These are phyloP conservation scores for Leucophenga montana DNA, from an alignment of 2,888 invertebrate genomes.

Conservation along the genomic window DNA sequence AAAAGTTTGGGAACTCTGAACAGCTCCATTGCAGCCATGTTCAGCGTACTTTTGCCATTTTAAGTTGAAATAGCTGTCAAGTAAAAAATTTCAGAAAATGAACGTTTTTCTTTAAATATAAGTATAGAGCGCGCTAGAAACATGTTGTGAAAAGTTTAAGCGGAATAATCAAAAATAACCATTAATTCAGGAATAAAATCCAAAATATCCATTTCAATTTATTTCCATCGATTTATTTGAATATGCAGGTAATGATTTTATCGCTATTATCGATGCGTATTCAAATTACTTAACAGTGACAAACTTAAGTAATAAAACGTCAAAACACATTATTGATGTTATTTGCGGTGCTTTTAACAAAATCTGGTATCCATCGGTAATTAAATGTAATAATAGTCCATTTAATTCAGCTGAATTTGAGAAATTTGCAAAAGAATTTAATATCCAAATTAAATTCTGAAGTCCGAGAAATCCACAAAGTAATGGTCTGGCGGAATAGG, in stretches of 20 bases:
- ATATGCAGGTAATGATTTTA: constrained; percentile 33
- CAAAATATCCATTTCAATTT: constrained; percentile 45
- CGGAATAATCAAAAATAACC: constrained; percentile 42
- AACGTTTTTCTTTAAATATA: too few species aligned
- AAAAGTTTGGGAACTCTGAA: too few species aligned
- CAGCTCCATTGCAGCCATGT: too few species aligned
- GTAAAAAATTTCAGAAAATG: too few species aligned
- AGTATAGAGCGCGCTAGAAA: too few species aligned
- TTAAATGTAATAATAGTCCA: constrained; percentile 46
- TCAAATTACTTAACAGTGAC: too few species aligned
- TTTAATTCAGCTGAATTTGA: constrained; percentile 37
- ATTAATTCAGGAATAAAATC: too few species aligned
- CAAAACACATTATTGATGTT: too few species aligned
- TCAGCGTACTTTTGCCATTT: too few species aligned
- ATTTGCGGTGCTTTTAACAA: constrained; percentile 38
- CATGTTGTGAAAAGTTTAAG: constrained; percentile 38
- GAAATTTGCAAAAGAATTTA: constrained; percentile 27
- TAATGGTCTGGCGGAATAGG: constrained; percentile 44
- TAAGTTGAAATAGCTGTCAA: too few species aligned
- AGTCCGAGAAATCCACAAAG: constrained; percentile 43
- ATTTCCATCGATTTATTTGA: constrained; percentile 44
- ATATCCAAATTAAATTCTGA: constrained; percentile 37
- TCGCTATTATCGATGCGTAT: constrained; percentile 32
- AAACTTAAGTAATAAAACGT: too few species aligned
- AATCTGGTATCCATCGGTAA: constrained; percentile 51